Percentiles rank a stretch among this genome's conserved stretches.
Conservation (phyloP, 2,113 vertebrate genomes). For the Corydoras maculifer region DNA sequence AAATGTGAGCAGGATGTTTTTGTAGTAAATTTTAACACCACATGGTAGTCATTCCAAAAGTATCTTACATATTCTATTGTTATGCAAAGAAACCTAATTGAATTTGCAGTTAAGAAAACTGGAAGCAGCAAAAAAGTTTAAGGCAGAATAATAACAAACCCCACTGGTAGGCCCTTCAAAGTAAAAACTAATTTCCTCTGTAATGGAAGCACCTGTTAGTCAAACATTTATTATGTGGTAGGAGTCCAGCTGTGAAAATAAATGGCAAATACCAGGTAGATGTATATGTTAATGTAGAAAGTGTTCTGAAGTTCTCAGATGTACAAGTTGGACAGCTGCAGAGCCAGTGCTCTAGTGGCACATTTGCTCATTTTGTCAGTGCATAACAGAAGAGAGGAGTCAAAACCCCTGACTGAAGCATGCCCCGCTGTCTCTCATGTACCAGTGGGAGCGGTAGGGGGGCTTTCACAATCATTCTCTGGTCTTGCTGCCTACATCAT, state of each 20-base stretch:
- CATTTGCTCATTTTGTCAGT: background rate
- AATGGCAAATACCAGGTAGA: conserved; percentile 9
- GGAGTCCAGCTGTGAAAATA: conserved; percentile 22
- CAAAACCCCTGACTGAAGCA: conserved; percentile 11
- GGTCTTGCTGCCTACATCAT: background rate
- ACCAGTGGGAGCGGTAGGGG: background rate
- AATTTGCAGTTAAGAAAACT: background rate
- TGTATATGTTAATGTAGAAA: conserved; percentile 17
- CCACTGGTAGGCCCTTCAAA: background rate
- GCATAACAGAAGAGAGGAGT: background rate
- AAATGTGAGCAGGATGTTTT: no score
- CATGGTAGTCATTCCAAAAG: no score
- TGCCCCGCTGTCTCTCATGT: background rate
- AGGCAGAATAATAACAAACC: background rate
- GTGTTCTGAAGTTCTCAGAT: conserved; percentile 21
- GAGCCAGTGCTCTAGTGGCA: background rate
- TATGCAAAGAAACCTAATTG: no score
- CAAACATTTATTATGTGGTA: conserved; percentile 14
- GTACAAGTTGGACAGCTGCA: conserved; percentile 3
- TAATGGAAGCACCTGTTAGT: conserved; percentile 7
- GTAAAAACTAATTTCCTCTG: conserved; percentile 1
- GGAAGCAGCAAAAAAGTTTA: conserved; percentile 12
- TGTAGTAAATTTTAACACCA: no score
- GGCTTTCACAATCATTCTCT: background rate
- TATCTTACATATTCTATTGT: no score